Evolutionary conservation across 2,888 invertebrate species (phyloP), one percentile per base, ranked within the genome.

Genomic region (Diogma glabrata): DNA sequence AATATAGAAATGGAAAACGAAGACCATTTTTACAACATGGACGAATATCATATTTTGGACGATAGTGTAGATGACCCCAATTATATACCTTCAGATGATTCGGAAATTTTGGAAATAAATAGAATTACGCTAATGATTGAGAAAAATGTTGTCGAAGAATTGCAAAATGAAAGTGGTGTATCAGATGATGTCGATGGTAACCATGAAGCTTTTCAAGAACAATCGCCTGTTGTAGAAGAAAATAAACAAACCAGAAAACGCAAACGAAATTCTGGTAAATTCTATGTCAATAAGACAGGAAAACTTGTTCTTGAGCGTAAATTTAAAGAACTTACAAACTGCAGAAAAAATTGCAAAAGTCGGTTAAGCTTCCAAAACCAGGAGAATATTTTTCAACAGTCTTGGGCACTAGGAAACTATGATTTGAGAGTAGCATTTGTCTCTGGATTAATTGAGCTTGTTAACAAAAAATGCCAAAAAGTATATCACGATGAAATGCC

Each of bases 141-240:
- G 28, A 28, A 28, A 28, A 28, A 28, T 28, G 16, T 36, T 36
- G 36, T 3, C 36, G 36, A 36, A 8, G 6, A 36, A 36, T 12
- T 36, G 36, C 36, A 12, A 14, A 36, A 36, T 36, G 36, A 36
- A 36, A 36, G 36, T 36, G 36, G 36, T 36, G 36, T 36, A 36
- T n/a, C 36, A 36, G 36, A 36, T 5, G 36, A 36, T 36, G 36
- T 36, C 36, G 36, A 36, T 36, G 36, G 36, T 36, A 36, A 36
- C 12, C 9, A 36, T 36, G 36, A 36, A 36, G 36, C 36, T 36
- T 36, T 36, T n/a, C 36, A 36, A 36, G 36, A 36, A 36, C n/a
- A 36, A 36, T 4, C 36, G 16, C 36, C 36, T 28, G 28, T 28
- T 28, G 28, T 28, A 3, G n/a, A 28, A 28, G 3, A 28, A 28